Evolutionary conservation across 2,113 vertebrate genomes (phyloP).

Genomic region (Cololabis saira): DNA sequence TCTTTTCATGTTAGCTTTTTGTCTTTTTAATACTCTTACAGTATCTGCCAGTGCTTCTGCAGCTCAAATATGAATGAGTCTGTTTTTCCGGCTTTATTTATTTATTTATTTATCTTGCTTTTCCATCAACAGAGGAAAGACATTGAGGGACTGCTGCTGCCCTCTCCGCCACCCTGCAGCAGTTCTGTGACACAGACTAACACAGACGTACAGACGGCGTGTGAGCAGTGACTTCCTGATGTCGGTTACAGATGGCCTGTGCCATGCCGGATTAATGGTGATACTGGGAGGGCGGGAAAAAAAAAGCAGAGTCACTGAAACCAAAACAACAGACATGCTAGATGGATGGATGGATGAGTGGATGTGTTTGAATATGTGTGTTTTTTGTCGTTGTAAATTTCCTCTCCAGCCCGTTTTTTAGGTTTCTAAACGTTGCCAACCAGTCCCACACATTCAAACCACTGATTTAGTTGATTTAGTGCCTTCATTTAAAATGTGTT

Average conservation of each 20-base stretch:
- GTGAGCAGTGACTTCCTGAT: constrained; percentile 69
- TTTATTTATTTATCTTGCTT: not conserved
- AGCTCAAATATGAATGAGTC: constrained; percentile 29
- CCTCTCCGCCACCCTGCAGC: constrained; percentile 16
- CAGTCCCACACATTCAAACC: too few relatives aligned
- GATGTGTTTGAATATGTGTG: too few relatives aligned
- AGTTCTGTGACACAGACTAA: constrained; percentile 41
- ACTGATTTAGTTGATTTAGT: too few relatives aligned
- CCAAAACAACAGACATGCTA: not conserved
- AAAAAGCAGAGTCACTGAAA: constrained; percentile 4
- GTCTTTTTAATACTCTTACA: not conserved
- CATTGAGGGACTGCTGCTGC: not conserved
- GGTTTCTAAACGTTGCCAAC: too few relatives aligned
- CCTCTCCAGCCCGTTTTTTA: too few relatives aligned
- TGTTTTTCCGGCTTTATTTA: not conserved
- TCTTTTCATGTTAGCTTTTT: not conserved
- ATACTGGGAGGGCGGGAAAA: constrained; percentile 9
- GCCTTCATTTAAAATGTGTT: too few relatives aligned
- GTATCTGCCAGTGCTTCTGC: not conserved
- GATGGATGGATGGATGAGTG: too few relatives aligned
- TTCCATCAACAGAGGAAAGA: constrained; percentile 11
- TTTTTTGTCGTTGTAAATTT: too few relatives aligned
- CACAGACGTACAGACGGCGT: constrained; percentile 48
- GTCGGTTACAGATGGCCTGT: constrained; percentile 64
- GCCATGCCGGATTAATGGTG: constrained; percentile 55